Evolutionary conservation across 2,113 vertebrate species (phyloP).

Genomic region (Nothobranchius furzeri): DNA sequence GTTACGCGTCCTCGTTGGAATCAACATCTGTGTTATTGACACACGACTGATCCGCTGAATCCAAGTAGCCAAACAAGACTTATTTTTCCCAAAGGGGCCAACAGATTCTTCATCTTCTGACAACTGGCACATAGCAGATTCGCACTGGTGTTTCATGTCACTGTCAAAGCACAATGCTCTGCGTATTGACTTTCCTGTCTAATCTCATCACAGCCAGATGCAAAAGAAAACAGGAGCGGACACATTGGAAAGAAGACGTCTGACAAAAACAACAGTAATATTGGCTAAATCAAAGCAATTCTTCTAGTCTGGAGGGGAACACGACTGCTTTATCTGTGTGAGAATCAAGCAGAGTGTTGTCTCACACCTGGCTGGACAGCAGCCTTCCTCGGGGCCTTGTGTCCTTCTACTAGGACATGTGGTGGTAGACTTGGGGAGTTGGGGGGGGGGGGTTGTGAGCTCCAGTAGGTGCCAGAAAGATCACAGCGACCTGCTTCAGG

Average conservation of each 20-base stretch:
- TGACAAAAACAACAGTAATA: conserved; percentile 51
- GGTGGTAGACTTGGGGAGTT: conserved; percentile 14
- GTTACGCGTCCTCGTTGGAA: conserved; percentile 2
- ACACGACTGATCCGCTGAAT: conserved; percentile 20
- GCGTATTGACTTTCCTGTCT: conserved; percentile 69
- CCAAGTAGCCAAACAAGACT: conserved; percentile 8
- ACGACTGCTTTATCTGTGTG: conserved; percentile 49
- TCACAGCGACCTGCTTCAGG: conserved; percentile 69
- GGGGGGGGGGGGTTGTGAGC: conserved; percentile 47
- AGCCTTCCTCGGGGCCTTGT: conserved; percentile 43
- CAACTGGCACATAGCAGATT: conserved; percentile 39
- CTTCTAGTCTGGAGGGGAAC: conserved; percentile 37
- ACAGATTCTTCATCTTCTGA: conserved; percentile 30
- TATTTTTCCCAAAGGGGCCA: conserved; percentile 9
- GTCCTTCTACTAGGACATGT: conserved; percentile 51
- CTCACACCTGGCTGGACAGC: conserved; percentile 47
- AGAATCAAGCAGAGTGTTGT: conserved; percentile 37
- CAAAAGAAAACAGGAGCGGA: conserved; percentile 28
- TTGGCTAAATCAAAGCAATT: conserved; percentile 43
- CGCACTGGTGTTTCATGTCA: conserved; percentile 57
- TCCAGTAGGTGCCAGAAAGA: conserved; percentile 59
- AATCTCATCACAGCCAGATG: conserved; percentile 53
- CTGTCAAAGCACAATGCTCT: conserved; percentile 63
- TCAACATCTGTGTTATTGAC: conserved; percentile 12
- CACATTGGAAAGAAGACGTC: conserved; percentile 55